These are phyloP conservation scores for Heteromyza rotundicornis DNA, from an alignment of 2,888 invertebrate genomes.

Conservation along the genomic window DNA sequence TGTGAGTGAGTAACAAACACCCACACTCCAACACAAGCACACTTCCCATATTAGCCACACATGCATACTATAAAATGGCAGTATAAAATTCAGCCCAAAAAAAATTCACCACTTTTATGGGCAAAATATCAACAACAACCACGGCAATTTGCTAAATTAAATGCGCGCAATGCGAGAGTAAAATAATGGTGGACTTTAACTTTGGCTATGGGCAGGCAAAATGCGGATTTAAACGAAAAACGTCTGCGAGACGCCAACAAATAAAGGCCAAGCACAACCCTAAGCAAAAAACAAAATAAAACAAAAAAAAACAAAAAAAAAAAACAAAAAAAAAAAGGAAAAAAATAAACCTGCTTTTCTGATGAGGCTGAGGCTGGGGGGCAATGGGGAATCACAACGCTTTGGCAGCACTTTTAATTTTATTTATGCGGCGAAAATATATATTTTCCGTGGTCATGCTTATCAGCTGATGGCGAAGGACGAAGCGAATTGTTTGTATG, in stretches of 20 bases:
- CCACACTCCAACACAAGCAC: not conserved
- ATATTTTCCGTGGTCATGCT: not conserved
- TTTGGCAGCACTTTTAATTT: constrained; percentile 4
- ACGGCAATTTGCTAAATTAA: not conserved
- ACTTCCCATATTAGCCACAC: not conserved
- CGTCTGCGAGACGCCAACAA: constrained; percentile 1
- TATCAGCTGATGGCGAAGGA: not conserved
- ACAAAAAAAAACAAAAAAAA: too few relatives aligned
- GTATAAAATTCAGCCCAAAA: not conserved
- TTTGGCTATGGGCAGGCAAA: not conserved
- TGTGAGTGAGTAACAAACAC: not conserved
- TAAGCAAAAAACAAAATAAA: too few relatives aligned
- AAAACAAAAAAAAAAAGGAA: too few relatives aligned
- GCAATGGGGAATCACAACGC: too few relatives aligned
- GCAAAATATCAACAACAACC: not conserved
- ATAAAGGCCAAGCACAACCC: too few relatives aligned
- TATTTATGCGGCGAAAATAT: constrained; percentile 2
- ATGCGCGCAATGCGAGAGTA: not conserved
- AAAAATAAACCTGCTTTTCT: too few relatives aligned
- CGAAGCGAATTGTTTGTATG: not conserved
- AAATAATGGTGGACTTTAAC: not conserved
- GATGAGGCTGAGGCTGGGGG: too few relatives aligned
- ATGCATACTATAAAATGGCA: not conserved
- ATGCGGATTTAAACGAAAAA: not conserved
- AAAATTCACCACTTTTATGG: not conserved